Evolutionary conservation across 92 coral and sea anemone species (phyloP).

Genomic region (Micromussa lordhowensis): DNA sequence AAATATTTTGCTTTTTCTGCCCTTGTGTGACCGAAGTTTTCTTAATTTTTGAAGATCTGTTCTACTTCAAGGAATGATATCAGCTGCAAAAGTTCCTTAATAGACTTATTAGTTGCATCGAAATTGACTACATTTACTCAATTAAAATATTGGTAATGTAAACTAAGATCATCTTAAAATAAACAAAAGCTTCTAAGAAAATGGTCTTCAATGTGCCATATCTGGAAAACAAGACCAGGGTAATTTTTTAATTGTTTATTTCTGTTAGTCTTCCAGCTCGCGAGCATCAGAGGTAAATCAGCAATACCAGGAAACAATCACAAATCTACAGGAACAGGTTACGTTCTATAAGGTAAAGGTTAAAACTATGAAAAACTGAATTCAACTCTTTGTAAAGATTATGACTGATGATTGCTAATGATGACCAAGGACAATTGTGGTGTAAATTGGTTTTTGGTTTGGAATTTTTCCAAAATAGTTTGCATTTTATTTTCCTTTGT

Average conservation of each 20-base stretch:
- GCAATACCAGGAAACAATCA: conserved; percentile 32
- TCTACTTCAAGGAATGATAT: too few species aligned
- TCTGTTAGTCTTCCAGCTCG: conserved; percentile 21
- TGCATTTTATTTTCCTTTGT: not conserved
- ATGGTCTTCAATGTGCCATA: too few species aligned
- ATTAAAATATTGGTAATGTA: too few species aligned
- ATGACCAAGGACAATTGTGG: not conserved
- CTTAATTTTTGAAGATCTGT: too few species aligned
- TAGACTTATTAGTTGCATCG: too few species aligned
- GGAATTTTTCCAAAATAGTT: not conserved
- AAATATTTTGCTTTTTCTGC: too few species aligned
- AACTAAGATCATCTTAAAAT: too few species aligned
- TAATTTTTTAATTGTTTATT: not conserved
- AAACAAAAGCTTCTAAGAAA: too few species aligned
- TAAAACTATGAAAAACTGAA: not conserved
- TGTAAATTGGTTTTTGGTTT: not conserved
- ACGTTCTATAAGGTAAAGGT: conserved; percentile 32
- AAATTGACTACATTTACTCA: too few species aligned
- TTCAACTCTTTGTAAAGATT: not conserved
- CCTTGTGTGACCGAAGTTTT: too few species aligned
- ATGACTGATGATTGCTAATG: not conserved
- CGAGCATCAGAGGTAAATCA: conserved; percentile 14
- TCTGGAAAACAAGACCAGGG: too few species aligned
- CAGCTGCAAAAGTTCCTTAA: too few species aligned
- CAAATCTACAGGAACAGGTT: conserved; percentile 18